Evolutionary conservation across 2,888 invertebrate genomes (phyloP).

Genomic region (Euplagia quadripunctaria): DNA sequence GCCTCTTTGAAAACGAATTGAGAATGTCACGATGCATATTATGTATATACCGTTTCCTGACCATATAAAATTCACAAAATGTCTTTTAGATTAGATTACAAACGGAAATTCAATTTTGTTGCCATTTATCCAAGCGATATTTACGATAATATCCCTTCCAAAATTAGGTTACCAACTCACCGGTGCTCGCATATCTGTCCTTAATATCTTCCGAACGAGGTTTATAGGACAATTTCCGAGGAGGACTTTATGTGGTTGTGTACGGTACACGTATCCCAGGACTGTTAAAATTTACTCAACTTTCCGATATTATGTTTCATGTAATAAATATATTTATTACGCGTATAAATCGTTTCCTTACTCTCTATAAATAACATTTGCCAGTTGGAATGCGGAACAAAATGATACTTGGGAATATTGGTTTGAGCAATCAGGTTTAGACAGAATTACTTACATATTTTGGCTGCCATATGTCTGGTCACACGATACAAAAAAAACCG

Average conservation of each 20-base stretch:
- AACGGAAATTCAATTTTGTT: slow-evolving; percentile 42
- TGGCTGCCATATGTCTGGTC: neutral
- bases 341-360: slow-evolving; percentile 31
- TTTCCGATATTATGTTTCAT: slow-evolving; percentile 43
- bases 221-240: slow-evolving; percentile 58
- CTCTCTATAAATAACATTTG: slow-evolving; percentile 24
- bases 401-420: neutral
- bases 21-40: neutral
- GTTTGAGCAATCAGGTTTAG: neutral
- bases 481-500: neutral
- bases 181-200: slow-evolving; percentile 50
- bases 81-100: slow-evolving; percentile 31
- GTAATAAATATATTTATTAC: slow-evolving; percentile 54
- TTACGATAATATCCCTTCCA: slow-evolving; percentile 25
- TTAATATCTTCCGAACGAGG: slow-evolving; percentile 54
- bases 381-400: slow-evolving; percentile 6
- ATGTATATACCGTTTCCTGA: neutral
- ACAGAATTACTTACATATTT: neutral
- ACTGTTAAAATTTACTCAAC: slow-evolving; percentile 58
- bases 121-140: slow-evolving; percentile 32
- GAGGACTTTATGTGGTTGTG: slow-evolving; percentile 51
- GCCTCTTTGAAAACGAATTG: no score
- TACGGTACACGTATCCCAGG: slow-evolving; percentile 51
- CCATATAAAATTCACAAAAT: slow-evolving; percentile 33
- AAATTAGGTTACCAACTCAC: slow-evolving; percentile 64